phyloP scores from a whole-genome alignment of 2,888 invertebrate species.

The Andrena praecox region DNA sequence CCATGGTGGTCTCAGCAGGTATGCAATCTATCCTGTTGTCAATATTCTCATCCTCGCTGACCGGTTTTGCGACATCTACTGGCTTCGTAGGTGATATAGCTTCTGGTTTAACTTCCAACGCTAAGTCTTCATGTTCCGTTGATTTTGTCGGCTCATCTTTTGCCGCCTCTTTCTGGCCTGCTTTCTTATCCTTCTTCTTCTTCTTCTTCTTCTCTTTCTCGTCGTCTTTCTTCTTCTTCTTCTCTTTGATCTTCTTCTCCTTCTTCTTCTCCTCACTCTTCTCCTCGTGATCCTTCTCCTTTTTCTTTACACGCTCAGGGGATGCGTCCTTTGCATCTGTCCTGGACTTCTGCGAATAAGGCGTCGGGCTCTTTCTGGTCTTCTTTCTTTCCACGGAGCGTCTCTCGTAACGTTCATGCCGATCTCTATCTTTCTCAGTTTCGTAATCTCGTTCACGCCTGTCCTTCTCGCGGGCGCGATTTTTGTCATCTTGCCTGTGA shows the following conservation, averaged over 20 bases:
- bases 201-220: conserved; percentile 87
- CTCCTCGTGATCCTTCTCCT: conserved; percentile 86
- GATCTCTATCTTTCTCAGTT: conserved; percentile 83
- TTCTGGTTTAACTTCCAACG: conserved; percentile 74
- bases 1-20: conserved; percentile 49
- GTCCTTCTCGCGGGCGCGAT: conserved; percentile 84
- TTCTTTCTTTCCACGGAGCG: conserved; percentile 79
- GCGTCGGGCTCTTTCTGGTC: conserved; percentile 83
- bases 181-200: conserved; percentile 82
- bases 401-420: conserved; percentile 84
- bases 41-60: conserved; percentile 52
- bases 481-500: conserved; percentile 82
- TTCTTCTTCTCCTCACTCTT: conserved; percentile 85
- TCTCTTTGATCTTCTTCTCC: conserved; percentile 85
- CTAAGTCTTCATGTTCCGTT: conserved; percentile 73
- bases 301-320: conserved; percentile 85
- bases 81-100: conserved; percentile 64
- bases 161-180: conserved; percentile 77
- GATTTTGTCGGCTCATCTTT: conserved; percentile 68
- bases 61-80: conserved; percentile 63
- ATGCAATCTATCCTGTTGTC: conserved; percentile 65
- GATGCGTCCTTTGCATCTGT: conserved; percentile 83
- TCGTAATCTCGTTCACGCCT: conserved; percentile 79
- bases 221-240: conserved; percentile 86
- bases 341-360: conserved; percentile 80